Evolutionary conservation across 2,888 invertebrate species (phyloP), one percentile per base, ranked within the genome.

Genomic region (Cheilosia urbana): DNA sequence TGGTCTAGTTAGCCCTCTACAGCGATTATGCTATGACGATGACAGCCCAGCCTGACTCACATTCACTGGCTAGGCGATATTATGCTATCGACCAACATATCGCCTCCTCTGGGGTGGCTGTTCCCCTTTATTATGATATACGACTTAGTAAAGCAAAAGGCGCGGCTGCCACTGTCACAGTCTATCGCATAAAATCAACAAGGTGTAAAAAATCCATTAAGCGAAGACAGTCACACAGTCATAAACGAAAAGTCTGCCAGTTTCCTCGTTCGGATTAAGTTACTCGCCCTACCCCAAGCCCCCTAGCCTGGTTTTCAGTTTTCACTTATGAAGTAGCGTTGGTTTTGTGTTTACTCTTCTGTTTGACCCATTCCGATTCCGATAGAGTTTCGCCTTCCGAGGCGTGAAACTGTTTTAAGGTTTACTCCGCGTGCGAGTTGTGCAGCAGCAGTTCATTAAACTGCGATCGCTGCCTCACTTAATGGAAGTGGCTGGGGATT

Each of bases 1-100:
- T 82, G 71, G 82, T 82, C 82, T 82, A 77, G 66, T 68, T 82
- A 82, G 77, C 82, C 71, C 75, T 19, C 21, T 19, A 37, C 19
- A 37, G 19, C 30, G 57, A 45, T 66, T 53, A 53, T 45, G 57
- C n/a, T n/a, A 65, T n/a, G 40, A 51, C 55, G 58, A 65, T 58
- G 62, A 60, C 58, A 34, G 71, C 21, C 49, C 63, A 57, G 69
- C 40, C 66, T 72, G 55, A 40, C 34, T 49, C 21, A 34, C 11
- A 53, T 11, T 55, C 57, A 58, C 27, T 24, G 34, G n/a, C 4
- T 27, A 7, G 6, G 45, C n/a, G 11, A 19, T 34, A 24, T 53
- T 17, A 15, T 63, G 53, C 30, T 72, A 73, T 73, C 78, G 63
- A 68, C 72, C 42, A 68, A 49, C 77, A 11, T 51, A 62, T 65